Conservation (phyloP, 2,113 vertebrate genomes). For the Lampris megalopsis region DNA sequence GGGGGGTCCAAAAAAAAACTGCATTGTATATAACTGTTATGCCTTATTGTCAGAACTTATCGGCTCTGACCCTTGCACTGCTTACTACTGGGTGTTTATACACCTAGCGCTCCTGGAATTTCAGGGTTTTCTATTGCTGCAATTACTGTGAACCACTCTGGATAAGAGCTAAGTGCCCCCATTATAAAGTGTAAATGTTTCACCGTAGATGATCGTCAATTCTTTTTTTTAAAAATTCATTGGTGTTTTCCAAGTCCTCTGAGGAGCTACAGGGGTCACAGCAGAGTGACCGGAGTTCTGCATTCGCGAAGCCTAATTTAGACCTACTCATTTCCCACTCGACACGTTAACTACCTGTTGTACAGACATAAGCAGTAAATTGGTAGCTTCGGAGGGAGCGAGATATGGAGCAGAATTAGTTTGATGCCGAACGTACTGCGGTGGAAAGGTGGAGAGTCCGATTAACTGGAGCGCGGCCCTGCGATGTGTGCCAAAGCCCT, state of each 20-base stretch:
- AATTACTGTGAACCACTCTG: background rate
- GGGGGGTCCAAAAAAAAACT: too few relatives aligned
- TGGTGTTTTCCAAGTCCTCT: slow-evolving; percentile 15
- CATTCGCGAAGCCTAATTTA: background rate
- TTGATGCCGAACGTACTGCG: background rate
- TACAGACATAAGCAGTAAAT: slow-evolving; percentile 46
- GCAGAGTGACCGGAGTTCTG: slow-evolving; percentile 9
- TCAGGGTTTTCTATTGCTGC: too few relatives aligned
- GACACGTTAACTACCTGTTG: slow-evolving; percentile 34
- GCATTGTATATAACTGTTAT: too few relatives aligned
- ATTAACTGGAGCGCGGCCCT: slow-evolving; percentile 38
- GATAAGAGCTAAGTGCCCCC: background rate
- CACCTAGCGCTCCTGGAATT: background rate
- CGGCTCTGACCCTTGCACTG: too few relatives aligned
- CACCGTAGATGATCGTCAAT: background rate
- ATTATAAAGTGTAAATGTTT: background rate
- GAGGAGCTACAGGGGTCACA: slow-evolving; percentile 15
- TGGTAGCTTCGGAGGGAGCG: background rate
- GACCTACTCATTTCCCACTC: slow-evolving; percentile 27
- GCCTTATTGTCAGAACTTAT: too few relatives aligned
- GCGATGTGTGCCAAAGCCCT: slow-evolving; percentile 53
- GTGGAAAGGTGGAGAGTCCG: slow-evolving; percentile 39
- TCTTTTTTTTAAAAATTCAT: slow-evolving; percentile 15
- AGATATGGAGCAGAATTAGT: slow-evolving; percentile 13
- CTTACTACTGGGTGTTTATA: background rate